Conservation (phyloP, 2,888 invertebrate species). For the Balanococcus diminutus region DNA sequence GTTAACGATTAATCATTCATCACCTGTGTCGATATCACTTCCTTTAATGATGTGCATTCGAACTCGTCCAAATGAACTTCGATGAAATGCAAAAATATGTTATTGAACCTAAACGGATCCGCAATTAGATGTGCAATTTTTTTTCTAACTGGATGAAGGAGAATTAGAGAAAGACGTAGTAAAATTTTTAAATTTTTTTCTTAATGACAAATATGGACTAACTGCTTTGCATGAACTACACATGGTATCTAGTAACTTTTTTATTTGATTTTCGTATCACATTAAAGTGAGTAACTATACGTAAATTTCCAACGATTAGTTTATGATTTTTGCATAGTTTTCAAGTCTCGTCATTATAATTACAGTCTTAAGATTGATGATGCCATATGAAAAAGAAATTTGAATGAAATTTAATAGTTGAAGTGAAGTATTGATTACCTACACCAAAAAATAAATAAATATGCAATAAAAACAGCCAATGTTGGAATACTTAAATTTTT, state of each 20-base stretch:
- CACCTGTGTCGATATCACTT: neutral
- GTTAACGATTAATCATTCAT: neutral
- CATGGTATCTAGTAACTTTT: neutral
- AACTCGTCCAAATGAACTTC: conserved; percentile 27
- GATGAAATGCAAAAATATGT: conserved; percentile 30
- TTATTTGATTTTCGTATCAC: neutral
- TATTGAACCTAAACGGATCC: conserved; percentile 2
- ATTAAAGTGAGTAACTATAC: too few relatives aligned
- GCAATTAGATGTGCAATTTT: neutral
- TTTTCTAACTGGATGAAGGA: too few relatives aligned
- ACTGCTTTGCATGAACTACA: neutral
- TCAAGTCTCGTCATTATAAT: too few relatives aligned
- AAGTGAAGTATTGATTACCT: too few relatives aligned
- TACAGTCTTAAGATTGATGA: too few relatives aligned
- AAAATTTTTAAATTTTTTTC: neutral
- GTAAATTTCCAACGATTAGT: too few relatives aligned
- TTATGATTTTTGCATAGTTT: too few relatives aligned
- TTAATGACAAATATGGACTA: neutral
- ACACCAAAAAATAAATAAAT: too few relatives aligned
- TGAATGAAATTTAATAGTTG: too few relatives aligned
- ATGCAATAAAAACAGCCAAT: too few relatives aligned
- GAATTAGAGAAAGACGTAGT: neutral
- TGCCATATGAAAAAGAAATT: too few relatives aligned
- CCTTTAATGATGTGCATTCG: neutral
- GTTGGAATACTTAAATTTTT: too few relatives aligned